These are phyloP conservation scores for Monopterus albus DNA, from an alignment of 2,113 vertebrate genomes.

Conservation along the genomic window DNA sequence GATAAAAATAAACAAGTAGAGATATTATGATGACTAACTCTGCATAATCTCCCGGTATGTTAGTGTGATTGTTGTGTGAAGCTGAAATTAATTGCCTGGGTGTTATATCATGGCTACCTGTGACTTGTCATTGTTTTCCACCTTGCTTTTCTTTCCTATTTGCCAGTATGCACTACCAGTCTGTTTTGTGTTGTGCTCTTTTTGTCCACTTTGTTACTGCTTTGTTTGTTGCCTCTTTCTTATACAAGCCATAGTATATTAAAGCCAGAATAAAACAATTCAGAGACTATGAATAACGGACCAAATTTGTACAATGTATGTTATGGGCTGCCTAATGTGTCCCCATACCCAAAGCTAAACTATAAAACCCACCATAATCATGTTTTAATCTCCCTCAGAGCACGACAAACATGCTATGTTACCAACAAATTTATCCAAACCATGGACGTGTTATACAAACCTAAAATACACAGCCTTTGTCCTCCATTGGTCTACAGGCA, in stretches of 20 bases:
- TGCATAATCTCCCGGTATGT: neutral
- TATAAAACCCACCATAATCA: conserved; percentile 37
- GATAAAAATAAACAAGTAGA: neutral
- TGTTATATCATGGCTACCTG: conserved; percentile 2
- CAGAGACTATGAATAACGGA: conserved; percentile 26
- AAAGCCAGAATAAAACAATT: conserved; percentile 40
- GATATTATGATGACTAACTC: conserved; percentile 10
- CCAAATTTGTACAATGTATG: neutral
- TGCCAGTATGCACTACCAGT: neutral
- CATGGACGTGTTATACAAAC: conserved; percentile 14
- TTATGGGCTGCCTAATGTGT: conserved; percentile 6
- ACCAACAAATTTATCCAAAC: conserved; percentile 18
- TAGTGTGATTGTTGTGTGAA: conserved; percentile 19
- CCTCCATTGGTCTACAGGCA: conserved; percentile 31
- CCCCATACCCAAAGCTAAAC: conserved; percentile 25
- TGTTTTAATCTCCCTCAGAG: conserved; percentile 44
- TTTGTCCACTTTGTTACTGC: conserved; percentile 7
- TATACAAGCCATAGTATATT: neutral
- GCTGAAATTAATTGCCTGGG: conserved; percentile 7
- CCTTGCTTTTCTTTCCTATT: conserved; percentile 26
- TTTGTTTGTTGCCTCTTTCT: neutral
- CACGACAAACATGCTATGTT: conserved; percentile 43
- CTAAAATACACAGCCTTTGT: conserved; percentile 44
- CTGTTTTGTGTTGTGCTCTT: conserved; percentile 24
- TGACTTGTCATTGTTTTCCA: conserved; percentile 12